Evolutionary conservation across 2,888 invertebrate species (phyloP), one percentile per base, ranked within the genome.

Genomic region (Rhorus exstirpatorius): DNA sequence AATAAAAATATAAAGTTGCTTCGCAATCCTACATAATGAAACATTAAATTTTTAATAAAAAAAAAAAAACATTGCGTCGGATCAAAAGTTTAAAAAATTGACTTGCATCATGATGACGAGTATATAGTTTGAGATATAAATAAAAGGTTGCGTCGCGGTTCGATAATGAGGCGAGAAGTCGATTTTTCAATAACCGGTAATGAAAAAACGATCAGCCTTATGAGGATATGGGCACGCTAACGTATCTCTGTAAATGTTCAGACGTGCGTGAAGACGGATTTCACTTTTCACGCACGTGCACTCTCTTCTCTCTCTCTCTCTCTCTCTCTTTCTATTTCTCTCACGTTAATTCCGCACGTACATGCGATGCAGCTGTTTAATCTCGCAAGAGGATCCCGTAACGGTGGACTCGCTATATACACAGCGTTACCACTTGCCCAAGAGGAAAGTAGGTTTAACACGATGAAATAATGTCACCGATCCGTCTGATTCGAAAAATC

Each of bases 211-310:
- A 67, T 41, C 21, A 71, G 35, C 38, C 60, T 78, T 26, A 35
- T 7, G 3, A 53, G 44, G 12, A n/a, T 19, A 38, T 7, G 24
- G n/a, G n/a, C 14, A 24, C 58, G 19, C 14, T 21, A 51, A 49
- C 63, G 3, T 35, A 55, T 35, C 60, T 35, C 24, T 10, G 38
- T 61, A 72, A 67, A 35, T 60, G 72, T 31, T 53, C 12, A 46
- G 17, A 61, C 67, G 72, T 49, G 51, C 49, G 19, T 19, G 21
- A 10, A 65, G 44, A 44, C 12, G 41, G 67, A 72, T 81, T 81
- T 81, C 77, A 81, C 81, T 77, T 81, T 76, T 60, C n/a, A 61
- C 41, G 76, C 72, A 55, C 72, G 58, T 60, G 76, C 31, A 41
- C 26, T 49, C 49, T 31, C n/a, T 35, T 49, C 49, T 31, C n/a